Base-by-base conservation (phyloP, 1,140 invertebrate genomes). In the Condylostylus longicornis region DNA sequence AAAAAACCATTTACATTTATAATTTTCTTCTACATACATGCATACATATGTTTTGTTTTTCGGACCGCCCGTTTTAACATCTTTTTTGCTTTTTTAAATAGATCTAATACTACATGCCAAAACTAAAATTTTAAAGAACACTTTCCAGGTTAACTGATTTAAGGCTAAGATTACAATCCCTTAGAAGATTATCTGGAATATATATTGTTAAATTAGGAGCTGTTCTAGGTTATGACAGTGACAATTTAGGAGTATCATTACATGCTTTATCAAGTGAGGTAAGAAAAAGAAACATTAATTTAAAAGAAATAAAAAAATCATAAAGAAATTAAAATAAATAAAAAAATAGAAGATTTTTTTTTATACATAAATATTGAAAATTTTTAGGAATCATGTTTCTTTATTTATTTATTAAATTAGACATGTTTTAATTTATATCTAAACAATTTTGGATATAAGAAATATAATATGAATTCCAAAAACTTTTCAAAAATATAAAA, bases 141-240 rank as follows among this genome's bases (percentile, higher is more conserved):
- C 51, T 54, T 60, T 61, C 49, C 46, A 71, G 75, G 41, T 63
- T 86, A 42, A 78, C 74, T 29, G 75, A 81, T 51, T 62, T 85
- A 3, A 68, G 79, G 4, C 64, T 83, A 9, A 68, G 78, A 33
- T 61, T 86, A 15, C 78, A 80, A 47, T 81, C 79, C 3, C 62
- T 86, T 13, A 70, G 76, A 46, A 70, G 79, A 45, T 66, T 85
- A 18, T 79, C 77, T 5, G 76, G 71, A 22, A 75, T 82, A 38
- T 85, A 86, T 52, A 73, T 80, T 4, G 62, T 83, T 18, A 82
- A 82, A 62, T 54, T 87, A 40, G 78, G 77, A 17, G 71, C 76
- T 0, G 75, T 79, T 2, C 67, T 85, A 2, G 79, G 75, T 28
- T 67, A 68, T 38, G 71, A 77, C 50, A 56, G 66, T 38, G 50